phyloP scores from a whole-genome alignment of 2,113 vertebrate genomes.

The Pachycephala philippinensis region DNA sequence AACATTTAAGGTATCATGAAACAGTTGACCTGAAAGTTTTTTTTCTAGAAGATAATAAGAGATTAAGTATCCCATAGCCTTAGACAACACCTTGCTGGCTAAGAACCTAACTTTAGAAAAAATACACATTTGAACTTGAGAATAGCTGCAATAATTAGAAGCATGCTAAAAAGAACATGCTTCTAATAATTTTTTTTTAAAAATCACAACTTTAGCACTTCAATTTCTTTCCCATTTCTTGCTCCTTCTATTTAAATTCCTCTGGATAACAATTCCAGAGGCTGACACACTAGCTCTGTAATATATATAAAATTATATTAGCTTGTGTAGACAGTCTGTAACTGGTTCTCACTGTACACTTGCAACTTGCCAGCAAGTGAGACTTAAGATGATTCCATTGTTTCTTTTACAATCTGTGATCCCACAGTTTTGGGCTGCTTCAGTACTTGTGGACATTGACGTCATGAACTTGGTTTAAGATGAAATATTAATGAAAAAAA shows the following conservation, averaged over 20 bases:
- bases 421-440: not conserved
- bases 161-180: not conserved
- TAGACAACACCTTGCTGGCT: not conserved
- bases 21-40: not conserved
- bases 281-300: not conserved
- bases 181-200: not conserved
- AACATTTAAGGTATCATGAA: not conserved
- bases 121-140: not conserved
- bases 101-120: not conserved
- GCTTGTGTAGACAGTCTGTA: not conserved
- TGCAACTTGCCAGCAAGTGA: not conserved
- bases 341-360: not conserved
- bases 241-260: not conserved
- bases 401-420: not conserved
- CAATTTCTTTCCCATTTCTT: not conserved
- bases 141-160: not conserved
- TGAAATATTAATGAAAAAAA: not conserved
- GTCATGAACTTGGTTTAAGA: not conserved
- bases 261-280: not conserved
- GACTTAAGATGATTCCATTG: not conserved
- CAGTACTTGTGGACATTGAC: fast-evolving
- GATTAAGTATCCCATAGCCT: not conserved
- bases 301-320: not conserved
- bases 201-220: not conserved
- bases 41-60: not conserved